Percentiles rank a stretch among this genome's conserved stretches.
These are phyloP conservation scores for Galerucella calmariensis DNA, from an alignment of 2,888 invertebrate species.

Conservation along the genomic window DNA sequence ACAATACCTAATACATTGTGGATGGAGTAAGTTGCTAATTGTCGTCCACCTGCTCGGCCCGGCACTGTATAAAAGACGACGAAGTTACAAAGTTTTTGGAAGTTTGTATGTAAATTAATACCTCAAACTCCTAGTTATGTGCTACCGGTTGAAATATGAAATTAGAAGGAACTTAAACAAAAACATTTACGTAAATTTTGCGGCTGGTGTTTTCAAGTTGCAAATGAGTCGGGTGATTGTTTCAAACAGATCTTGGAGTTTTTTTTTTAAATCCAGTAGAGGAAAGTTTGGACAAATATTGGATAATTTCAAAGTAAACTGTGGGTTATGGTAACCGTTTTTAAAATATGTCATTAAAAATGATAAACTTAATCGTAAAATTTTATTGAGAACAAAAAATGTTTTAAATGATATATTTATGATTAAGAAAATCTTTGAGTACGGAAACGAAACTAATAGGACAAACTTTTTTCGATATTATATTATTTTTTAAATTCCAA, in stretches of 20 bases:
- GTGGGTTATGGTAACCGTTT: neutral
- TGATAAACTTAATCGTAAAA: neutral
- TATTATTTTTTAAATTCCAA: neutral
- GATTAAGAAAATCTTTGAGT: too few species aligned
- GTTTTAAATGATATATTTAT: neutral
- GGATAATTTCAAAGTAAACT: slow-evolving; percentile 10
- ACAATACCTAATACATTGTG: neutral
- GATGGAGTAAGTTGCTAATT: neutral
- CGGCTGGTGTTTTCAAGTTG: slow-evolving; percentile 26
- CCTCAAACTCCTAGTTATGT: slow-evolving; percentile 54
- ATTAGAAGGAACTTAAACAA: slow-evolving; percentile 57
- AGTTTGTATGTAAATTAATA: slow-evolving; percentile 62
- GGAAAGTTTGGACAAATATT: slow-evolving; percentile 25
- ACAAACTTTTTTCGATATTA: too few species aligned
- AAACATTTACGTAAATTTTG: slow-evolving; percentile 43
- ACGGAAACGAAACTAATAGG: too few species aligned
- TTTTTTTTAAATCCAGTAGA: neutral
- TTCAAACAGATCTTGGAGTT: slow-evolving; percentile 26
- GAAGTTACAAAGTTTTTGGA: slow-evolving; percentile 26
- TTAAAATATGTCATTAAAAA: slow-evolving; percentile 9
- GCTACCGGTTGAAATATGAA: slow-evolving; percentile 55
- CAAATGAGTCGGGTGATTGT: slow-evolving; percentile 34
- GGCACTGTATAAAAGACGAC: slow-evolving; percentile 19
- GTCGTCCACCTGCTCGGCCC: neutral
- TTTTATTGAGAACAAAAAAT: too few species aligned